Percentiles rank a stretch among this genome's conserved stretches.
Evolutionary conservation across 2,888 invertebrate genomes (phyloP).

Genomic region (Scrobipalpa atriplicella): DNA sequence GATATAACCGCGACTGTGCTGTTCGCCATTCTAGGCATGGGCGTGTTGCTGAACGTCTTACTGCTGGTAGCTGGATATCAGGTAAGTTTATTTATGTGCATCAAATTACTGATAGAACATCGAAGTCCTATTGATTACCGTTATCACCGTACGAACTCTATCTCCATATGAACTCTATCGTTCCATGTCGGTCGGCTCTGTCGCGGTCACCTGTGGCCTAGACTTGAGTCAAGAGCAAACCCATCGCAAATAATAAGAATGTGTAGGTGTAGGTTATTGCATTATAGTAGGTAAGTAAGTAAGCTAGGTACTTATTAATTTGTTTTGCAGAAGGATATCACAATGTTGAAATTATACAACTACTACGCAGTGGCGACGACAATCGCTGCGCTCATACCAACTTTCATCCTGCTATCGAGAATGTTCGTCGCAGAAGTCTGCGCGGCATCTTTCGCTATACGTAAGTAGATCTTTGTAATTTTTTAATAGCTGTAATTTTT

Average conservation of each 20-base stretch:
- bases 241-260: no score
- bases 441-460: conserved; percentile 59
- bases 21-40: conserved; percentile 73
- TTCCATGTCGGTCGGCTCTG: no score
- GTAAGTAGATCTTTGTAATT: conserved; percentile 44
- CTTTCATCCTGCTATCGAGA: conserved; percentile 57
- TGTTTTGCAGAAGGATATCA: conserved; percentile 67
- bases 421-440: conserved; percentile 57
- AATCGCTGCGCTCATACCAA: conserved; percentile 62
- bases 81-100: no score
- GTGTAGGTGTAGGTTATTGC: no score
- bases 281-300: no score
- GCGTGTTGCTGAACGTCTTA: conserved; percentile 67
- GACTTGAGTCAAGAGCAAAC: no score
- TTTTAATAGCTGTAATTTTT: no score
- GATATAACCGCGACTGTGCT: conserved; percentile 59
- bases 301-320: not conserved
- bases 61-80: conserved; percentile 69
- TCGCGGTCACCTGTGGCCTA: no score
- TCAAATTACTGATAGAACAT: no score
- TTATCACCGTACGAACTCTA: no score
- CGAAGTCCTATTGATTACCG: no score
- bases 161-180: no score
- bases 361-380: conserved; percentile 65
- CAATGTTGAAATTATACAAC: conserved; percentile 68